These are phyloP conservation scores for Clistopyga incitator DNA, from an alignment of 2,888 invertebrate genomes.

Conservation along the genomic window DNA sequence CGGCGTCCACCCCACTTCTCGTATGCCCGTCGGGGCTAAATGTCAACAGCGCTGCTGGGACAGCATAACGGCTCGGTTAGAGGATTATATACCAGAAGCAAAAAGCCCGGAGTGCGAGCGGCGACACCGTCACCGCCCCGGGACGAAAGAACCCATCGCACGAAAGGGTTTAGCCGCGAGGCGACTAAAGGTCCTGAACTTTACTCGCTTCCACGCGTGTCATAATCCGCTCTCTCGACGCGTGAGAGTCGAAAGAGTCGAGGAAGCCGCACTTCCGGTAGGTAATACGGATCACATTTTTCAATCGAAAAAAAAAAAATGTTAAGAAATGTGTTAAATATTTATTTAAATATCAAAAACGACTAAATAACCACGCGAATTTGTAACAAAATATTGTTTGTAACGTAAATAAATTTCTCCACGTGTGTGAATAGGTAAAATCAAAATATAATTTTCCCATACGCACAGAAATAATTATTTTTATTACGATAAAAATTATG, in stretches of 20 bases:
- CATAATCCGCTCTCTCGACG: constrained; percentile 81
- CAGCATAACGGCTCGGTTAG: constrained; percentile 77
- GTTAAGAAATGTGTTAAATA: not conserved
- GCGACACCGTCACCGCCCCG: constrained; percentile 49
- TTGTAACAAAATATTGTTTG: too few species aligned
- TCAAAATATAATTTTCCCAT: too few species aligned
- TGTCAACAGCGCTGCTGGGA: constrained; percentile 77
- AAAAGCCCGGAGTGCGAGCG: constrained; percentile 54
- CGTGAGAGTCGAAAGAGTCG: constrained; percentile 62
- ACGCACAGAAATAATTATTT: too few species aligned
- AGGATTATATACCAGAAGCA: constrained; percentile 72
- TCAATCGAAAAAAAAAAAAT: not conserved
- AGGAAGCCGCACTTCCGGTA: constrained; percentile 35
- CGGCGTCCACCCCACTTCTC: constrained; percentile 9
- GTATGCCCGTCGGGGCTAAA: constrained; percentile 76
- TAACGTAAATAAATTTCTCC: too few species aligned
- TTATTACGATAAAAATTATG: too few species aligned
- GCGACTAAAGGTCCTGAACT: constrained; percentile 82
- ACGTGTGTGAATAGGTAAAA: too few species aligned
- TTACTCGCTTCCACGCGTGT: constrained; percentile 75
- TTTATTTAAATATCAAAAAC: not conserved
- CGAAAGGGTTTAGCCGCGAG: constrained; percentile 68
- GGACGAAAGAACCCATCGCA: constrained; percentile 57
- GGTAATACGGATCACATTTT: not conserved
- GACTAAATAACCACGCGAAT: too few species aligned